Base-by-base conservation (phyloP, 2,797 vertebrate species). In the Gambusia yucatana region DNA sequence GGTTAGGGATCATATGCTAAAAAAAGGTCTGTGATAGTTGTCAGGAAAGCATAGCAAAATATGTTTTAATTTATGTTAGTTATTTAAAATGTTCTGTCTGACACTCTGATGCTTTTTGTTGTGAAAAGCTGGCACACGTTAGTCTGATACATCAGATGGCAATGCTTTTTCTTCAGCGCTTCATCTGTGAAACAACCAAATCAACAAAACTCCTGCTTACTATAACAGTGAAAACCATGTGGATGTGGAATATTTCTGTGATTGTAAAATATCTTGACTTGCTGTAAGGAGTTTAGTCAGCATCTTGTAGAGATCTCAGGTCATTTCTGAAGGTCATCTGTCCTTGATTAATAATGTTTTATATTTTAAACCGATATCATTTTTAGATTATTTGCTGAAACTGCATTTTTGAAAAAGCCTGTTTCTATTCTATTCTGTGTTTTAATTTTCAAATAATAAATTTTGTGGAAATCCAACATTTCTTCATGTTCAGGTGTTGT, bases 381-480 rank as follows among this genome's bases (percentile, higher is more conserved):
- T 70, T 55, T 33, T 74, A 76, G 39, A 76, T 74, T 48, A 2
- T 74, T 78, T 17, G 6, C 73, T 43, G 36, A 57, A 65, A 61
- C 8, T 65, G 14, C 77, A 59, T 50, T 83, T 43, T 79, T 20
- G 57, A 17, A 50, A 79, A 48, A 20, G 59, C 59, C 44, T 83
- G 22, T 65, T 13, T 86, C 69, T 78, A 28, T 78, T 80, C 25
- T 1, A 72, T 59, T 82, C 43, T 80, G 47, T 80, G 55, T 83
- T 55, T 80, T 77, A 0, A 72, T 81, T 86, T 87, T 84, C 41
- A 80, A 79, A 81, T 57, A 91, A 89, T 88, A 89, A 89, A 91
- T 76, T 48, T 46, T 77, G 20, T 77, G 71, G 30, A 67, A 85
- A 78, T 61, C 6, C 25, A 52, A 50, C 30, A 44, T 61, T 50